A percentile compares a stretch with the other conserved stretches of the same genome.
Evolutionary conservation across 2,113 vertebrate species (phyloP).

Genomic region (Thomomys bottae): DNA sequence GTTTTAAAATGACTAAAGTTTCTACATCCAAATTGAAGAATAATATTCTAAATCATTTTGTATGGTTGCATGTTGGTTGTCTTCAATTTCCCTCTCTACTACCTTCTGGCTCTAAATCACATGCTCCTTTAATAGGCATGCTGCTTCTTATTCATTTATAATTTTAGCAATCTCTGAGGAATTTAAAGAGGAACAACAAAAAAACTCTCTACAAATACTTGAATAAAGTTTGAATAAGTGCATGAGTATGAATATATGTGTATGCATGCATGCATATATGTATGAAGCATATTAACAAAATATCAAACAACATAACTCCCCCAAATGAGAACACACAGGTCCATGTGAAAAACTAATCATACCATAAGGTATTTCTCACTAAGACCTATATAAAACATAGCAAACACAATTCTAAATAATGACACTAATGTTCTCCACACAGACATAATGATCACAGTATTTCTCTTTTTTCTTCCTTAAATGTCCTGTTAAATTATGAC

Average conservation of each 20-base stretch:
- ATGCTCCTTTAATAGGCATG: not conserved
- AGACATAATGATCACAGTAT: not conserved
- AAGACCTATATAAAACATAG: slow-evolving; percentile 15
- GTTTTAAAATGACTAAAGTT: no score
- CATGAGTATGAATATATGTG: not conserved
- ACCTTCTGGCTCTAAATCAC: not conserved
- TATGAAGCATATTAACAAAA: not conserved
- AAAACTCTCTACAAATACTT: not conserved
- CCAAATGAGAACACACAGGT: not conserved
- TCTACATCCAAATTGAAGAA: not conserved
- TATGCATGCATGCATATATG: not conserved
- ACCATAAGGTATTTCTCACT: not conserved
- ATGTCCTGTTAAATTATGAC: not conserved
- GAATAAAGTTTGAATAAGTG: not conserved
- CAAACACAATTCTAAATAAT: not conserved
- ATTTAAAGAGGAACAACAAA: not conserved
- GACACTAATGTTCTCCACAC: not conserved
- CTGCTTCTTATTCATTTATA: not conserved
- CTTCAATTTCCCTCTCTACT: not conserved
- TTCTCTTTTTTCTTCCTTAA: not conserved
- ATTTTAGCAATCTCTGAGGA: not conserved
- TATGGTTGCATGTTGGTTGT: not conserved
- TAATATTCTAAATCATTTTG: slow-evolving; percentile 2
- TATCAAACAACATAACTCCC: not conserved
- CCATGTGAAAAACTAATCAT: slow-evolving; percentile 44